Percentiles rank a stretch among this genome's conserved stretches.
phyloP scores from a whole-genome alignment of 2,888 invertebrate species.

The Oligia strigilis region DNA sequence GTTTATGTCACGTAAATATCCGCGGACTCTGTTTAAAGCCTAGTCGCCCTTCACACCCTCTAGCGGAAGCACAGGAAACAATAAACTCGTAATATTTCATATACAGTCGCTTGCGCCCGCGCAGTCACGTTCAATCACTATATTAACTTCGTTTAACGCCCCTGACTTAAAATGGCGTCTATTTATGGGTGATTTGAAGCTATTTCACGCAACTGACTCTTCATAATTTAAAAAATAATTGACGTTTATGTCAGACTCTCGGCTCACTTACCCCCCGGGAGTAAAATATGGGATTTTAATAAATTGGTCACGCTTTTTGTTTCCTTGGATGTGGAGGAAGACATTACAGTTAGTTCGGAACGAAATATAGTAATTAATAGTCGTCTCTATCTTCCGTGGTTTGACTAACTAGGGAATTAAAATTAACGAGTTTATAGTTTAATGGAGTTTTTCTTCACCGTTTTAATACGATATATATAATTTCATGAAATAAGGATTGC shows the following conservation, averaged over 20 bases:
- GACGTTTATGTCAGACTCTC: conserved; percentile 65
- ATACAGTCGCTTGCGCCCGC: conserved; percentile 65
- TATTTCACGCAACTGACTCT: conserved; percentile 69
- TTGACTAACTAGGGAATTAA: conserved; percentile 23
- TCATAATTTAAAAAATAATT: conserved; percentile 76
- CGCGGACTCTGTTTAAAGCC: conserved; percentile 42
- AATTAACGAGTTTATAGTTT: conserved; percentile 6
- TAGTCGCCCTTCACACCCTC: conserved; percentile 65
- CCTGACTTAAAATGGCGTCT: conserved; percentile 60
- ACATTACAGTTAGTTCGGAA: conserved; percentile 45
- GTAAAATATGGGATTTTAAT: conserved; percentile 30
- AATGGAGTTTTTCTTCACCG: not conserved
- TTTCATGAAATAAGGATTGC: not conserved
- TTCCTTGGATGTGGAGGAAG: conserved; percentile 54
- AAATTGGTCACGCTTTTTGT: conserved; percentile 49
- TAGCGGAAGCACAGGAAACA: conserved; percentile 79
- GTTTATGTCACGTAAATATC: conserved; percentile 39
- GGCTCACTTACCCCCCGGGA: conserved; percentile 49
- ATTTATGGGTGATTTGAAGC: conserved; percentile 60
- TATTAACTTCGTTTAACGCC: conserved; percentile 69
- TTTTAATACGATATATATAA: not conserved
- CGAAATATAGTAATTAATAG: conserved; percentile 31
- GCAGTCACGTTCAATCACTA: conserved; percentile 74
- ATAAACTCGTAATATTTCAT: conserved; percentile 79
- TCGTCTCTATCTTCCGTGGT: conserved; percentile 12